Conservation (phyloP, 2,113 vertebrate species). For the Vanacampus margaritifer region DNA sequence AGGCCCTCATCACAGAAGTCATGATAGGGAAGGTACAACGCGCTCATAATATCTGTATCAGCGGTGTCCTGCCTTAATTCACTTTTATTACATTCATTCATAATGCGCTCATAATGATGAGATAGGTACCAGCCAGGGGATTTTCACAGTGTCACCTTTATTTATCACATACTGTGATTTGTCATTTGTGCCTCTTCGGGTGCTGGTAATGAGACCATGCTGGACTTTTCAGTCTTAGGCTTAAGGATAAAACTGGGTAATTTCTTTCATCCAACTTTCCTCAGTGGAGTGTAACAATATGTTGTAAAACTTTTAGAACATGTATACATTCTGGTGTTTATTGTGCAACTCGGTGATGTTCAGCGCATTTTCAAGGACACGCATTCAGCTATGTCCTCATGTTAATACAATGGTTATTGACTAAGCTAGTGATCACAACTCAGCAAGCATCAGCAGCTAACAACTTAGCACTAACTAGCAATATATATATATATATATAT, state of each 20-base stretch:
- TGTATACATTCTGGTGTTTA: too few species aligned
- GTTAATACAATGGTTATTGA: too few species aligned
- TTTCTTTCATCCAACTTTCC: slow-evolving; percentile 38
- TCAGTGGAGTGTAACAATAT: slow-evolving; percentile 2
- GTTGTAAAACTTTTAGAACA: neutral
- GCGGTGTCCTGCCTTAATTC: slow-evolving; percentile 67
- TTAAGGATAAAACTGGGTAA: slow-evolving; percentile 44
- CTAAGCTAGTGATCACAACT: too few species aligned
- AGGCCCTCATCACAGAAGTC: slow-evolving; percentile 52
- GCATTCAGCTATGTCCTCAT: too few species aligned
- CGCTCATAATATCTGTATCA: slow-evolving; percentile 68
- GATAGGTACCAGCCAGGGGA: slow-evolving; percentile 67
- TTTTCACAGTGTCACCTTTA: slow-evolving; percentile 71
- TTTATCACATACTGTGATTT: slow-evolving; percentile 65
- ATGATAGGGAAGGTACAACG: slow-evolving; percentile 61
- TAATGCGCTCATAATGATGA: slow-evolving; percentile 55
- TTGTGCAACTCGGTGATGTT: too few species aligned
- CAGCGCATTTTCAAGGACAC: too few species aligned
- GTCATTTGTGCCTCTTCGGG: slow-evolving; percentile 63
- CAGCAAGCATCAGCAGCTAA: too few species aligned
- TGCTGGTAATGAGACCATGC: slow-evolving; percentile 59
- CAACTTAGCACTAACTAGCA: too few species aligned
- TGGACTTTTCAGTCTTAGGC: slow-evolving; percentile 54
- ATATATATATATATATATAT: too few species aligned
- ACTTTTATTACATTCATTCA: slow-evolving; percentile 72